Base-by-base conservation (phyloP, 2,113 vertebrate species). In the Calonectris borealis region DNA sequence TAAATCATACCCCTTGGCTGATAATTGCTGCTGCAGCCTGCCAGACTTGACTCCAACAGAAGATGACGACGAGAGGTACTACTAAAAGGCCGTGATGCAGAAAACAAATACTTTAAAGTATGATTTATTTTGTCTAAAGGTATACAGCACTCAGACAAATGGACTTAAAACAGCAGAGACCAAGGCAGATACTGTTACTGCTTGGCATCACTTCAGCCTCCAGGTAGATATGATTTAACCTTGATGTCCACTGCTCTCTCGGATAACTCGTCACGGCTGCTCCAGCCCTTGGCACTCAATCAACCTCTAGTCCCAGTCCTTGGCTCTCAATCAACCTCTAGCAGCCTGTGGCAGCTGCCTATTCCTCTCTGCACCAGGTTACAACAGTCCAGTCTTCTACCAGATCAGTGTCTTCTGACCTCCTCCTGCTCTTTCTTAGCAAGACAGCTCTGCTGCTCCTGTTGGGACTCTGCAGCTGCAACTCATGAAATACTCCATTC, bases 81-180 rank as follows among this genome's bases (percentile, higher is more conserved):
- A 76, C 82, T 83, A 79, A 92, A 94, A 92, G 25, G 57, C 80
- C 8, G 4, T 29, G 76, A 88, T 49, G 85, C 90, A 90, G 94
- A 79, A 92, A 90, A 75, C 58, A 80, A 90, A 72, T 90, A 94
- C 91, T 70, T 70, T 76, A 61, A 94, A 92, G 60, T 10, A 20
- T 66, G 83, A 83, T 88, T 92, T 86, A 81, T 94, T 88, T 86
- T 78, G 76, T 83, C 86, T 77, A 84, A 86, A 92, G 60, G 27
- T 13, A 20, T 24, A 22, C n/a, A 81, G 76, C 68, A 22, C 64
- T 92, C 86, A 73, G 83, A 68, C 18, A 81, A 94, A 92, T 34
- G 26, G 86, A 65, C 60, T 66, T 46, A 42, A 70, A 88, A 84
- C 26, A 85, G 72, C 86, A 91, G 31, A 88, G 54, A 80, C 75